Evolutionary conservation across 2,888 invertebrate species (phyloP), one percentile per base, ranked within the genome.

Genomic region (Ophion ventricosus): DNA sequence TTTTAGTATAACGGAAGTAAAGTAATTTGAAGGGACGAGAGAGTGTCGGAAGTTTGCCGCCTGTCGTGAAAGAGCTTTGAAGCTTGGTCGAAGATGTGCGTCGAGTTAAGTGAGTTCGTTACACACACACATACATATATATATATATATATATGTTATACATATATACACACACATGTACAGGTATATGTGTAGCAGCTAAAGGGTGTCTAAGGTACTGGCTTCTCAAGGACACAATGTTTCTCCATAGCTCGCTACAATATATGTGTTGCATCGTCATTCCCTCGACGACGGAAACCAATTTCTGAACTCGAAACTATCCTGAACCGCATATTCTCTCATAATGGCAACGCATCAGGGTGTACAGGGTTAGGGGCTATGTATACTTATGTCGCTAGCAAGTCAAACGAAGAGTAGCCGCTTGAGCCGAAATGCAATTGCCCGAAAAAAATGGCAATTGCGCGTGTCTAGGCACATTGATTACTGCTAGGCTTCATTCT

Each of bases 241-340:
- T 43, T 2, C 70, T 29, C 14, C 26, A 14, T 4, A 20, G 25
- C 4, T 25, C 43, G 8, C 25, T 43, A 49, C 14, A 64, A 54
- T 64, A 56, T 66, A 75, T 56, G 20, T 14, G 40, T 77, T 73
- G 64, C 70, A 25, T 54, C 79, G 64, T 67, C 79, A 75, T 81
- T 80, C 67, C 82, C 67, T 61, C 80, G 78, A 77, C 74, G 80
- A 81, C 84, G 84, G 85, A 87, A 89, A 89, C 86, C 88, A 88
- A 88, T 88, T 89, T 90, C 86, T 85, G 78, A 88, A 88, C 86
- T 83, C 59, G 77, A 86, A 87, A 87, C 85, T 87, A 84, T 85
- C 70, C 69, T 54, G 29, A 81, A 82, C 84, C 79, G 81, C 81
- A 83, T 80, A 81, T 81, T 75, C 82, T 67, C 70, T 85, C 76